These are phyloP conservation scores for Aplochiton taeniatus DNA, from an alignment of 2,797 vertebrate species.

Conservation along the genomic window DNA sequence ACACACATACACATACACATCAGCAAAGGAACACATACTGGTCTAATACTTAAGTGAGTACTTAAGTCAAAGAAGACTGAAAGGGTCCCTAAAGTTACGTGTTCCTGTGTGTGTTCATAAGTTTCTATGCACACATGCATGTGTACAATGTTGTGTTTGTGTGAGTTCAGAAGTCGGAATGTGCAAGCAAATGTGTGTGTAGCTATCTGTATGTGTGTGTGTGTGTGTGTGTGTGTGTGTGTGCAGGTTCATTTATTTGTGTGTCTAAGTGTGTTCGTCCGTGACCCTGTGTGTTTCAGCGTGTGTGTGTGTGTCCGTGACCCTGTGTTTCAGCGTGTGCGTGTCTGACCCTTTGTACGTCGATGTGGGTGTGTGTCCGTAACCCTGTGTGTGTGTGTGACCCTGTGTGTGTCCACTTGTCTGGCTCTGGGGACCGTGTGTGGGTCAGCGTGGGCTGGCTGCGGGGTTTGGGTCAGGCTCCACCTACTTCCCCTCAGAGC, in stretches of 20 bases:
- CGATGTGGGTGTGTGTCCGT: constrained; percentile 21
- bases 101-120: too few species aligned
- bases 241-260: constrained; percentile 37
- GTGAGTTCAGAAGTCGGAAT: too few species aligned
- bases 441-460: too few species aligned
- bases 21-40: too few species aligned
- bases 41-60: too few species aligned
- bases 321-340: not conserved
- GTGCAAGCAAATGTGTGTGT: not conserved
- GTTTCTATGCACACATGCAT: too few species aligned
- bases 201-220: not conserved
- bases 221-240: constrained; percentile 14
- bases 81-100: too few species aligned
- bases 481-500: constrained; percentile 98
- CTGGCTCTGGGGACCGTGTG: too few species aligned
- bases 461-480: too few species aligned
- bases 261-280: not conserved
- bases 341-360: not conserved
- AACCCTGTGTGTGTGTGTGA: constrained; percentile 20
- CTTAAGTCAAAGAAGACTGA: too few species aligned
- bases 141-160: too few species aligned
- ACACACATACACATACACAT: too few species aligned
- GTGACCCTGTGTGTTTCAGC: not conserved
- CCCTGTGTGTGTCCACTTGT: constrained; percentile 24
- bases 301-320: constrained; percentile 1